Conservation (phyloP, 2,113 vertebrate genomes). For the Collichthys lucidus region DNA sequence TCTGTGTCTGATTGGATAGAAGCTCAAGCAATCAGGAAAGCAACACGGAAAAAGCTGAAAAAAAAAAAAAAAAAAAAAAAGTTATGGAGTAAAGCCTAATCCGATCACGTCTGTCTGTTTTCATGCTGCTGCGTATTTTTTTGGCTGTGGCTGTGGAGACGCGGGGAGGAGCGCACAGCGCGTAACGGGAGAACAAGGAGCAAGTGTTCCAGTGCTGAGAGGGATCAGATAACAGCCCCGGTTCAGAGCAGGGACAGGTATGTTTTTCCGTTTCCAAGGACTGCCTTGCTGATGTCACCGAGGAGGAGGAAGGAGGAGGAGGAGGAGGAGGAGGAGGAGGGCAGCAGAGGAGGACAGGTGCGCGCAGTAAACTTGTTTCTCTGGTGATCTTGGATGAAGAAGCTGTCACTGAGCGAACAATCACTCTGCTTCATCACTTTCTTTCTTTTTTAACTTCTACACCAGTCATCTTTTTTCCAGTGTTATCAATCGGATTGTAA, state of each 20-base stretch:
- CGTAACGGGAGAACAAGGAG: neutral
- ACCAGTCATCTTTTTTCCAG: neutral
- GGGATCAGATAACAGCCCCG: conserved; percentile 16
- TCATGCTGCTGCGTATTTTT: conserved; percentile 45
- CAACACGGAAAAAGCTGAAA: conserved; percentile 74
- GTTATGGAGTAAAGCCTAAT: conserved; percentile 76
- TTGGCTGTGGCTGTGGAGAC: neutral
- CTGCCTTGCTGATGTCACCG: conserved; percentile 74
- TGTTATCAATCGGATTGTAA: neutral
- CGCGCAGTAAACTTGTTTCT: conserved; percentile 60
- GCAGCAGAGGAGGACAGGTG: conserved; percentile 75
- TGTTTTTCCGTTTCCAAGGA: conserved; percentile 78
- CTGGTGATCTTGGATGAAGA: conserved; percentile 20
- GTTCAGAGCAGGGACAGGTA: conserved; percentile 66
- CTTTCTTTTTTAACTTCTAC: conserved; percentile 2
- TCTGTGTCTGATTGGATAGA: conserved; percentile 70
- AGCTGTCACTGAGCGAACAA: neutral
- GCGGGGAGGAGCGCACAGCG: neutral
- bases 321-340: too few species aligned
- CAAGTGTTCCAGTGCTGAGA: neutral
- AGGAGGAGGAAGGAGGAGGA: conserved; percentile 49
- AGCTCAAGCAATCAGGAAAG: conserved; percentile 54
- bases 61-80: conserved; percentile 77
- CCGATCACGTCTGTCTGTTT: conserved; percentile 56
- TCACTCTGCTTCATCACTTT: neutral